A percentile compares a stretch with the other conserved stretches of the same genome.
These are phyloP conservation scores for Leptobrachium ailaonicum DNA, from an alignment of 2,113 vertebrate genomes.

Conservation along the genomic window DNA sequence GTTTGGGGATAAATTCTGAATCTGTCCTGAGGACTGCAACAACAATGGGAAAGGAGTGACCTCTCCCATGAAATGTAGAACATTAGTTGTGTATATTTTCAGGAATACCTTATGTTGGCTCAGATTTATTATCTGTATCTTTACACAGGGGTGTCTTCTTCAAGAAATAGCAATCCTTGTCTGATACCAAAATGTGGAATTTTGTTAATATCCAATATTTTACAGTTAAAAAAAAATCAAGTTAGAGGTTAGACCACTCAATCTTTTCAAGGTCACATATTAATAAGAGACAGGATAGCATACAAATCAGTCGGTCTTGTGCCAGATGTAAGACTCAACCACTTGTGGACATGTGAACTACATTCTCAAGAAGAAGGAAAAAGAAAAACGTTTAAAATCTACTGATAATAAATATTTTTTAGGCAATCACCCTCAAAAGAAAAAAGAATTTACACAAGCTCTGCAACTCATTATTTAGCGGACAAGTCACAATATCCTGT, in stretches of 20 bases:
- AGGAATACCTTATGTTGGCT: neutral
- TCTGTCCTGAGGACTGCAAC: no score
- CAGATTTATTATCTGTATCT: neutral
- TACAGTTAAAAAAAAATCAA: neutral
- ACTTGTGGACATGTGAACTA: neutral
- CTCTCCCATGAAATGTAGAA: neutral
- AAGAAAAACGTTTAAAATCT: neutral
- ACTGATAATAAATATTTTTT: neutral
- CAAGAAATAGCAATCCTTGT: neutral
- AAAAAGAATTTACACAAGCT: neutral
- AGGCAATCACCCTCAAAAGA: neutral
- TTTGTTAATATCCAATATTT: neutral
- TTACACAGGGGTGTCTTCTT: neutral
- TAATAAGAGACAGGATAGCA: neutral
- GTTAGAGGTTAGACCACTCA: neutral
- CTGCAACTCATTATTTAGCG: neutral
- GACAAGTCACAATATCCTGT: neutral
- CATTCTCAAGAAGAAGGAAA: neutral
- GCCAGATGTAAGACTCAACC: neutral
- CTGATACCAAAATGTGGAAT: neutral
- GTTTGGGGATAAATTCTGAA: no score
- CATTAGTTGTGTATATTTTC: neutral
- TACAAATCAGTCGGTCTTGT: neutral
- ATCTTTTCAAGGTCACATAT: neutral
- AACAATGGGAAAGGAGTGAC: no score